Percentiles rank a stretch among this genome's conserved stretches.
phyloP scores from a whole-genome alignment of 2,113 vertebrate genomes.

The Pteronura brasiliensis region DNA sequence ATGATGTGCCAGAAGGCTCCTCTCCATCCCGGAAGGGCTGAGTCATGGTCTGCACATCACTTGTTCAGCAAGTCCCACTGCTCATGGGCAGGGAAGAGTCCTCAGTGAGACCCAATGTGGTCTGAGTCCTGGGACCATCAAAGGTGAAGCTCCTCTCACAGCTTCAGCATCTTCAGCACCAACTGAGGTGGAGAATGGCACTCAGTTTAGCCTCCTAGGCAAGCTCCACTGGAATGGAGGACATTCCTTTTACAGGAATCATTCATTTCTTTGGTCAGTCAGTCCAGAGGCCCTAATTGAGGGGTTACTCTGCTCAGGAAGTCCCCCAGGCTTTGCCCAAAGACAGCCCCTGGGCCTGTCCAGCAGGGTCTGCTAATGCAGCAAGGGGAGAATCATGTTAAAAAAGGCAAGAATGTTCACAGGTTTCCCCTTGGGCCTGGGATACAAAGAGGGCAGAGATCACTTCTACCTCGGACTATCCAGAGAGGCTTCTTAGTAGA shows the following conservation, averaged over 20 bases:
- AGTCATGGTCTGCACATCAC: background rate
- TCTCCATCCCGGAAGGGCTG: background rate
- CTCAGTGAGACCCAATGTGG: background rate
- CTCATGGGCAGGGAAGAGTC: background rate
- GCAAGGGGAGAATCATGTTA: background rate
- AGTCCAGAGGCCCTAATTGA: background rate
- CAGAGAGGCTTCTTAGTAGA: background rate
- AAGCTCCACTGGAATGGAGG: background rate
- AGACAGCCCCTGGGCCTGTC: background rate
- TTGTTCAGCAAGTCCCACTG: background rate
- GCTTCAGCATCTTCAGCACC: background rate
- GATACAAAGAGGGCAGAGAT: background rate
- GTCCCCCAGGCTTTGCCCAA: background rate
- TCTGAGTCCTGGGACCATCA: background rate
- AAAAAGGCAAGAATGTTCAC: too few species aligned
- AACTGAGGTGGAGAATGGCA: background rate
- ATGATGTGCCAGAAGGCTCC: background rate
- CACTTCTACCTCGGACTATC: background rate
- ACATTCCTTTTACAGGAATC: background rate
- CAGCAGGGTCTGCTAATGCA: background rate
- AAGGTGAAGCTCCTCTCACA: background rate
- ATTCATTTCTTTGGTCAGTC: background rate
- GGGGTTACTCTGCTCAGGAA: background rate
- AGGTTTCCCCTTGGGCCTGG: background rate
- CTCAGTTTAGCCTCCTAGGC: too few species aligned